These are phyloP conservation scores for Andrena trimmerana DNA, from an alignment of 2,888 invertebrate species.

Conservation along the genomic window DNA sequence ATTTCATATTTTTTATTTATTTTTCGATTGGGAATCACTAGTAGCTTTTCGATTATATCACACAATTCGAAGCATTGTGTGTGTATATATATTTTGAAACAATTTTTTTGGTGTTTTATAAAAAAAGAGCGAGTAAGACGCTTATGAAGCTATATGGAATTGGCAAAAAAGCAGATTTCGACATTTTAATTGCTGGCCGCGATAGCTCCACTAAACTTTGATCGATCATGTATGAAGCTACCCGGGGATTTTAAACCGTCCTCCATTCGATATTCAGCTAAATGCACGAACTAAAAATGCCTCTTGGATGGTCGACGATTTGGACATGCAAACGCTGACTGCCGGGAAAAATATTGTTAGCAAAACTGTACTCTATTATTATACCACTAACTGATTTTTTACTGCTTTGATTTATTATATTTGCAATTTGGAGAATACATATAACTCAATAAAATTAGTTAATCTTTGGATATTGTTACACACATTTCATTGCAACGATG, in stretches of 20 bases:
- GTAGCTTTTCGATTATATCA: no score
- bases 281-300: constrained; percentile 24
- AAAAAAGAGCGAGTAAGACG: neutral
- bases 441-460: no score
- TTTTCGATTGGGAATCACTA: no score
- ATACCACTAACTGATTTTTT: no score
- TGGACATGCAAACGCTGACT: neutral
- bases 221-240: constrained; percentile 30
- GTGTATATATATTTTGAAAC: neutral
- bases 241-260: constrained; percentile 22
- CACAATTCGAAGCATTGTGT: neutral
- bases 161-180: constrained; percentile 1
- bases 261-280: constrained; percentile 9
- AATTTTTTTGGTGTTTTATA: neutral
- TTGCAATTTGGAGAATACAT: no score
- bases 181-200: neutral
- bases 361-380: neutral
- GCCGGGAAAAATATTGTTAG: neutral
- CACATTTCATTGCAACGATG: no score
- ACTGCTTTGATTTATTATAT: no score
- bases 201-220: constrained; percentile 16
- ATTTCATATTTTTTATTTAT: no score
- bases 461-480: no score
- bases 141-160: neutral
- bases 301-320: neutral